Conservation (phyloP, 2,113 vertebrate genomes). For the Lutjanus erythropterus region DNA sequence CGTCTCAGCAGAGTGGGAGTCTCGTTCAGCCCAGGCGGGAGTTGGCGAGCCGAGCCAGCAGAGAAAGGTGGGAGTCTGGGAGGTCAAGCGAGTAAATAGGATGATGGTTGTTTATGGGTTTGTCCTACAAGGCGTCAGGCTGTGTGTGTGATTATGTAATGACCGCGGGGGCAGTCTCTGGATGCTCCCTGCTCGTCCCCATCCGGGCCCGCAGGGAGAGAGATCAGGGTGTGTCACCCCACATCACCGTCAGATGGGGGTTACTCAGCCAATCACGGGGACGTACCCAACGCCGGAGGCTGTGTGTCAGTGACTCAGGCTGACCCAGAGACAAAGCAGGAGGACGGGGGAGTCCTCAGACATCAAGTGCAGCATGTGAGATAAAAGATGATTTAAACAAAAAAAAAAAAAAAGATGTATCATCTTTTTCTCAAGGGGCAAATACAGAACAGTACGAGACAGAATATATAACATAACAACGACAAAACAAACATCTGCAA, state of each 20-base stretch:
- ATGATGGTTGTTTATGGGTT: slow-evolving; percentile 58
- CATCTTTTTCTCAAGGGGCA: no score
- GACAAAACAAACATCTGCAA: no score
- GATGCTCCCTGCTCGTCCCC: slow-evolving; percentile 41
- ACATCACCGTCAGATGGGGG: slow-evolving; percentile 46
- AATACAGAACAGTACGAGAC: no score
- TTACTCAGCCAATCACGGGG: slow-evolving; percentile 28
- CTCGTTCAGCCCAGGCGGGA: neutral
- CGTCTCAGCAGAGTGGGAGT: neutral
- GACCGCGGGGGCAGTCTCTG: slow-evolving; percentile 23
- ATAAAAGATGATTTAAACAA: no score
- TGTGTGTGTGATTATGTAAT: slow-evolving; percentile 66
- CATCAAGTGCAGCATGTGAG: neutral
- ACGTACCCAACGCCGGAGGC: slow-evolving; percentile 45
- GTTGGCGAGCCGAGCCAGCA: neutral
- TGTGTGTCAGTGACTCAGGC: slow-evolving; percentile 68
- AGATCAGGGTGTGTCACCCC: slow-evolving; percentile 49
- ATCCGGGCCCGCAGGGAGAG: slow-evolving; percentile 34
- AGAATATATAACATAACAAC: no score
- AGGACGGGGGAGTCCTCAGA: slow-evolving; percentile 1
- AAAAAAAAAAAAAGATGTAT: no score
- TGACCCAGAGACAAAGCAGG: slow-evolving; percentile 45
- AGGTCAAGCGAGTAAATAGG: slow-evolving; percentile 50
- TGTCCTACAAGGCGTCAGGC: slow-evolving; percentile 33
- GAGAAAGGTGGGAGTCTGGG: slow-evolving; percentile 27